Conservation (phyloP, 2,113 vertebrate species). For the Atractosteus spatula region DNA sequence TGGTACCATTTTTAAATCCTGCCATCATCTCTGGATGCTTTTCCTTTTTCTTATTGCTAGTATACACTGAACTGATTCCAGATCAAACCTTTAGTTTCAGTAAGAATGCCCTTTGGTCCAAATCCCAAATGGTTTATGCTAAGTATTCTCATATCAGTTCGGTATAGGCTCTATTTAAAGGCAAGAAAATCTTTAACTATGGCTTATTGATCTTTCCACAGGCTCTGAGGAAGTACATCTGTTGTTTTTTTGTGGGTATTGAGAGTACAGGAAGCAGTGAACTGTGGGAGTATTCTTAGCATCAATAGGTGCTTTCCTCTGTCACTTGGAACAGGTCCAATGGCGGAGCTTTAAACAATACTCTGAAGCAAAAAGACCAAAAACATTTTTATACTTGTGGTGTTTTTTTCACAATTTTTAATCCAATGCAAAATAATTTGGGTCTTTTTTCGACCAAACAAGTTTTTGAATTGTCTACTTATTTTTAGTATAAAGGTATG, state of each 20-base stretch:
- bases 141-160: neutral
- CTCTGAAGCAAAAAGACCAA: constrained; percentile 30
- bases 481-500: no score
- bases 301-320: constrained; percentile 55
- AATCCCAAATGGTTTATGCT: neutral
- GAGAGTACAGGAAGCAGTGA: constrained; percentile 51
- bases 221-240: constrained; percentile 35
- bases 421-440: no score
- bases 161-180: neutral
- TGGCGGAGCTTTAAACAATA: constrained; percentile 29
- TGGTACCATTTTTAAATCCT: constrained; percentile 30
- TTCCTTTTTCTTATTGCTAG: constrained; percentile 30
- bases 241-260: constrained; percentile 27
- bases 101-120: neutral
- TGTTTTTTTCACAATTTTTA: constrained; percentile 13
- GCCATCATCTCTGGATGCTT: constrained; percentile 17
- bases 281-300: constrained; percentile 55
- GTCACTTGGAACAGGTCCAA: constrained; percentile 47
- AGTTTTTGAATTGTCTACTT: no score
- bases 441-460: no score
- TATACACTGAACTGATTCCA: constrained; percentile 28
- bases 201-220: constrained; percentile 34
- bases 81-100: neutral
- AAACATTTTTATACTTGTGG: constrained; percentile 5
- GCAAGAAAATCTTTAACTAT: constrained; percentile 15